Conservation (phyloP, 2,888 invertebrate species). For the Andricus curvator region DNA sequence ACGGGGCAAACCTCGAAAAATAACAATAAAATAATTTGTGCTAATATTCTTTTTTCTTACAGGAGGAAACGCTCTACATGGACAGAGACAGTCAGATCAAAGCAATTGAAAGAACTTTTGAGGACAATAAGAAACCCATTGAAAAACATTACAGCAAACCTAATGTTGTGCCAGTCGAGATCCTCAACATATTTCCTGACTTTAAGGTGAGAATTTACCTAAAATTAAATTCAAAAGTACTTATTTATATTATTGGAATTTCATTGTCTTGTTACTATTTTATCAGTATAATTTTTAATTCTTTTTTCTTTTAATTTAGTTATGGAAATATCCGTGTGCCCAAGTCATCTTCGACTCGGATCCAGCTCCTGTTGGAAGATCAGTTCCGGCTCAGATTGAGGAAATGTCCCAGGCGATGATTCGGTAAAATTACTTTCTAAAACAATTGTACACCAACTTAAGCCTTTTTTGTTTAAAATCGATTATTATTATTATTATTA, state of each 20-base stretch:
- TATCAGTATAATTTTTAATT: no score
- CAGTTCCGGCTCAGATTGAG: slow-evolving; percentile 93
- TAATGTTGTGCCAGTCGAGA: slow-evolving; percentile 93
- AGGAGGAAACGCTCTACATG: slow-evolving; percentile 96
- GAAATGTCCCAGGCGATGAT: slow-evolving; percentile 99
- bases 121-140: slow-evolving; percentile 90
- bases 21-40: slow-evolving; percentile 16
- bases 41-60: slow-evolving; percentile 64
- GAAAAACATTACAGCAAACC: slow-evolving; percentile 98
- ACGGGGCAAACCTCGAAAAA: not conserved
- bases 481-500: no score
- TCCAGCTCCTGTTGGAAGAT: slow-evolving; percentile 94
- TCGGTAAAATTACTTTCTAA: slow-evolving; percentile 81
- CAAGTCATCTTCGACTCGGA: slow-evolving; percentile 99
- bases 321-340: slow-evolving; percentile 99
- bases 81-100: slow-evolving; percentile 98
- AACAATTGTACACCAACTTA: not conserved
- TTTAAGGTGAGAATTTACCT: slow-evolving; percentile 82
- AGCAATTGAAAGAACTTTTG: slow-evolving; percentile 98
- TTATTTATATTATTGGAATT: no score
- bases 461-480: not conserved
- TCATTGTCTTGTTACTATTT: no score
- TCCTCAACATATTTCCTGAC: slow-evolving; percentile 95
- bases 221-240: no score
- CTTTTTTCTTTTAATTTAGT: slow-evolving; percentile 64